phyloP scores from a whole-genome alignment of 2,888 invertebrate genomes.

The Melipona bicolor region DNA sequence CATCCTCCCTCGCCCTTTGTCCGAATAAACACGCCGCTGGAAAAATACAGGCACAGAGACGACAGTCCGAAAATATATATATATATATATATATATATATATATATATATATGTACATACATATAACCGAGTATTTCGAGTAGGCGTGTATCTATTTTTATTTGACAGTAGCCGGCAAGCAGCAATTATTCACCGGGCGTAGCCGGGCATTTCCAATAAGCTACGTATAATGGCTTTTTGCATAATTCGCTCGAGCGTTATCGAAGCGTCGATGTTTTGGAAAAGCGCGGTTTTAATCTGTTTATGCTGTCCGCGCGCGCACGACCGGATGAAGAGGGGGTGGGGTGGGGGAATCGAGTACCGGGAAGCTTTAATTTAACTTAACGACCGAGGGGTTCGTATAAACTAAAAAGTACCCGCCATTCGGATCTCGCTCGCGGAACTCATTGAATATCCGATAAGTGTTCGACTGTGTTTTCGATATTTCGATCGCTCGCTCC shows the following conservation, averaged over 20 bases:
- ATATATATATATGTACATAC: no score
- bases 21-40: no score
- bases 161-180: neutral
- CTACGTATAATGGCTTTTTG: neutral
- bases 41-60: no score
- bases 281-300: slow-evolving; percentile 18
- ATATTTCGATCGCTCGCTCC: neutral
- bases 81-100: no score
- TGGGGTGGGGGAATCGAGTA: neutral
- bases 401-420: slow-evolving; percentile 6
- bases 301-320: slow-evolving; percentile 1
- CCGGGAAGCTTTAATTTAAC: slow-evolving; percentile 19
- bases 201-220: neutral
- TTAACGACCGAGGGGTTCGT: slow-evolving; percentile 21
- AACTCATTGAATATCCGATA: slow-evolving; percentile 15
- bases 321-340: neutral
- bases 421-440: neutral
- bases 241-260: slow-evolving; percentile 1
- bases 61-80: no score
- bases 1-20: no score
- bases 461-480: neutral
- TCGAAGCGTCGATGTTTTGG: slow-evolving; percentile 3
- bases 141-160: neutral
- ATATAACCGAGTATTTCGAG: no score
- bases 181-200: neutral